Conservation (phyloP, 1,140 invertebrate species). For the Drosophila malerkotliana region DNA sequence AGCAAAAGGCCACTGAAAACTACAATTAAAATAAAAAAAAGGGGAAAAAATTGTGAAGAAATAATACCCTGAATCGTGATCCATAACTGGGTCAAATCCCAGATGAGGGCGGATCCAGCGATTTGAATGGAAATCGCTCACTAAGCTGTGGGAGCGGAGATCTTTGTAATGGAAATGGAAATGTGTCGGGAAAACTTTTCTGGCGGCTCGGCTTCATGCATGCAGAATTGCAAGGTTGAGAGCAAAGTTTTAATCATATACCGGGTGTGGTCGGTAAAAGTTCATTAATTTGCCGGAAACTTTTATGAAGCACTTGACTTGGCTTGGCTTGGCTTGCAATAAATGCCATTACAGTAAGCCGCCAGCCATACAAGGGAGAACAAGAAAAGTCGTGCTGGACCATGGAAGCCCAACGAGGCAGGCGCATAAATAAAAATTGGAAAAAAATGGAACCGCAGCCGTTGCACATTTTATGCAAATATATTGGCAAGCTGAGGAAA, state of each 20-base stretch:
- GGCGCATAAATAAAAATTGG: conserved; percentile 27
- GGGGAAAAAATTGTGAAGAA: conserved; percentile 7
- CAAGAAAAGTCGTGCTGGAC: conserved; percentile 10
- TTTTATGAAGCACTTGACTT: conserved; percentile 56
- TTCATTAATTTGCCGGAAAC: conserved; percentile 73
- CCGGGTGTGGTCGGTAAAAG: conserved; percentile 41
- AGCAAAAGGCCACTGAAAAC: conserved; percentile 49
- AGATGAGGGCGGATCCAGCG: conserved; percentile 46
- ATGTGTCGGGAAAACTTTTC: conserved; percentile 56
- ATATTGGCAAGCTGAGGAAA: conserved; percentile 31
- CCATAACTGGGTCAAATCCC: conserved; percentile 61
- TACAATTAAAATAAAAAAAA: conserved; percentile 60
- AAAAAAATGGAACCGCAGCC: conserved; percentile 39
- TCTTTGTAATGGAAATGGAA: conserved; percentile 45
- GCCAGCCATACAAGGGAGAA: conserved; percentile 19
- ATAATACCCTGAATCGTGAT: conserved; percentile 61
- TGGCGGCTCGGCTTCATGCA: conserved; percentile 28
- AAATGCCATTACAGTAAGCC: conserved; percentile 48
- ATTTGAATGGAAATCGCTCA: conserved; percentile 46
- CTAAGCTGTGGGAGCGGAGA: conserved; percentile 19
- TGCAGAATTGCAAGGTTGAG: conserved; percentile 49
- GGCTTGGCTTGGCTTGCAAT: conserved; percentile 38
- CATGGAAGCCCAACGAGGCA: conserved; percentile 4
- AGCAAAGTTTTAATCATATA: conserved; percentile 76
- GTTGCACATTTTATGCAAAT: conserved; percentile 75